Evolutionary conservation across 2,888 invertebrate genomes (phyloP).

Genomic region (Lepidocyrtinus sp.): DNA sequence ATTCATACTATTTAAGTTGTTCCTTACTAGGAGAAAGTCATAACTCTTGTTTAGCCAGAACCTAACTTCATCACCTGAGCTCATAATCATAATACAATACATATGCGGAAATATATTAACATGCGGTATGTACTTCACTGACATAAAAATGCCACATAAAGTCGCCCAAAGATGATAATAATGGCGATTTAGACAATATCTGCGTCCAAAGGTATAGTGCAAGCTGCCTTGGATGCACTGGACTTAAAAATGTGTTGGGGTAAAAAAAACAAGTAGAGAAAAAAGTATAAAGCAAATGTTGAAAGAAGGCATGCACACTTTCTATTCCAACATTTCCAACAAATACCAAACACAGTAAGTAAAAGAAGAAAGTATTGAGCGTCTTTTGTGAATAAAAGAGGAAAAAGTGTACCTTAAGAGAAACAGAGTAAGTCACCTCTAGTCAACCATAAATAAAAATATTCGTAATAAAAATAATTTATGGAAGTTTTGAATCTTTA

Average conservation of each 20-base stretch:
- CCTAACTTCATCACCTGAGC: conserved; percentile 54
- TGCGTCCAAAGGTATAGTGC: no score
- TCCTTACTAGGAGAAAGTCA: conserved; percentile 21
- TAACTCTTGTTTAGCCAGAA: conserved; percentile 49
- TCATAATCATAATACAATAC: conserved; percentile 45
- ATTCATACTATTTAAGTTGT: conserved; percentile 34
- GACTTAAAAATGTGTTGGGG: no score
- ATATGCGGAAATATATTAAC: conserved; percentile 32
- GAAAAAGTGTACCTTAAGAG: not conserved
- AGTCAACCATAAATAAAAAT: conserved; percentile 53
- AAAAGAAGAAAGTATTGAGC: not conserved
- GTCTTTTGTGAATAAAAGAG: no score
- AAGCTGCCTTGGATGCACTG: no score
- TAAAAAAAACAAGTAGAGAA: no score
- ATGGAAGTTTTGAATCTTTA: conserved; percentile 49
- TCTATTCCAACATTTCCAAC: no score
- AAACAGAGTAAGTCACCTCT: conserved; percentile 37
- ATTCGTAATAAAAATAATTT: conserved; percentile 55
- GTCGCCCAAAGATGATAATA: not conserved
- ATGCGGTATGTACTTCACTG: not conserved
- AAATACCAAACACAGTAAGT: no score
- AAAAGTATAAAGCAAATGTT: no score
- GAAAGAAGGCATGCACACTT: no score
- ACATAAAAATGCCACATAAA: not conserved
- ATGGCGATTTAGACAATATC: not conserved